phyloP scores from a whole-genome alignment of 2,113 vertebrate species.

The Herpailurus yagouaroundi region DNA sequence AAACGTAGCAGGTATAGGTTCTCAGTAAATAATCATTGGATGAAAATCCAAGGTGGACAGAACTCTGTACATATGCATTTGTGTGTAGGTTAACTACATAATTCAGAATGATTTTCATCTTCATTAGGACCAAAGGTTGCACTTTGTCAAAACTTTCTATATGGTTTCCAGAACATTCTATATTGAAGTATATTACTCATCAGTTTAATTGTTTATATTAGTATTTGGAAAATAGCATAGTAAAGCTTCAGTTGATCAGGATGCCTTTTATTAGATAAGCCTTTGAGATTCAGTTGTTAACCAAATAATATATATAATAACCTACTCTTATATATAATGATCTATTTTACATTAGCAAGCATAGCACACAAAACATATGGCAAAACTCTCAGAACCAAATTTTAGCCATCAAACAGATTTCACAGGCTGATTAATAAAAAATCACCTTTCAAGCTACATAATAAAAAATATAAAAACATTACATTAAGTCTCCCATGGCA shows the following conservation, averaged over 20 bases:
- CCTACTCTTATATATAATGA: not conserved
- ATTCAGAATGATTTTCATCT: not conserved
- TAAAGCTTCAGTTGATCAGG: not conserved
- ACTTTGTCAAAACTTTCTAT: not conserved
- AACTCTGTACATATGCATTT: not conserved
- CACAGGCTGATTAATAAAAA: slow-evolving; percentile 8
- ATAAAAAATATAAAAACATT: not conserved
- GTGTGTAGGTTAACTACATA: not conserved
- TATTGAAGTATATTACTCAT: not conserved
- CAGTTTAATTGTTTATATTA: not conserved
- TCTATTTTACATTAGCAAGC: not conserved
- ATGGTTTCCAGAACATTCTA: not conserved
- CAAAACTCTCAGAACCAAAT: not conserved
- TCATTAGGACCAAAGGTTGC: not conserved
- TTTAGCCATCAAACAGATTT: slow-evolving; percentile 21
- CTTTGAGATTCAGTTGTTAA: not conserved
- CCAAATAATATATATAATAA: not conserved
- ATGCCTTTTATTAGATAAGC: not conserved
- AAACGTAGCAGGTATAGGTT: fast-evolving
- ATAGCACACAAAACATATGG: not conserved
- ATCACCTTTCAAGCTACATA: not conserved
- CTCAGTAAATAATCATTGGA: not conserved
- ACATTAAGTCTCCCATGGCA: not conserved
- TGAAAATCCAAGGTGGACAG: not conserved
- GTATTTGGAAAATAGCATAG: not conserved